phyloP scores from a whole-genome alignment of 2,113 vertebrate species.

The Engraulis encrasicolus region DNA sequence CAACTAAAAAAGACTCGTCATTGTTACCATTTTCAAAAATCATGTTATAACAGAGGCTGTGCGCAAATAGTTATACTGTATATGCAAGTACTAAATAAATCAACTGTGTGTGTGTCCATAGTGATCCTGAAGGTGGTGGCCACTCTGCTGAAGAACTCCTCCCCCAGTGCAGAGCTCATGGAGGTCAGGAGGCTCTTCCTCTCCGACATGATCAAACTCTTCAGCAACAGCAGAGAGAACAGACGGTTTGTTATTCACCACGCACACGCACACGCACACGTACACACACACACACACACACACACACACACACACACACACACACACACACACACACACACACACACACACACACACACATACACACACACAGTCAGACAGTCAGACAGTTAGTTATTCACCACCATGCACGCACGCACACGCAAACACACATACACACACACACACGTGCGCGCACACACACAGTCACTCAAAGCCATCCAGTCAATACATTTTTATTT shows the following conservation, averaged over 20 bases:
- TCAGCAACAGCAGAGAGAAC: slow-evolving; percentile 98
- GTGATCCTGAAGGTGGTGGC: slow-evolving; percentile 99
- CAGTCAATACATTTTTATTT: too few relatives aligned
- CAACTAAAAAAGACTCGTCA: too few relatives aligned
- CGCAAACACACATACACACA: background rate
- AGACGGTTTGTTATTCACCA: slow-evolving; percentile 80
- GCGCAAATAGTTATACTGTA: too few relatives aligned
- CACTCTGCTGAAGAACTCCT: slow-evolving; percentile 95
- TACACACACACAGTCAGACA: slow-evolving; percentile 18
- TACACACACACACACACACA: slow-evolving; percentile 10
- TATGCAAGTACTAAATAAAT: too few relatives aligned
- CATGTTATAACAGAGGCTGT: too few relatives aligned
- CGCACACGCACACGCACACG: background rate
- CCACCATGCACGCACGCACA: too few relatives aligned
- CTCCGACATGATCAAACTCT: slow-evolving; percentile 99
- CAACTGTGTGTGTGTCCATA: slow-evolving; percentile 62
- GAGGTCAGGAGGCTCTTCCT: slow-evolving; percentile 96
- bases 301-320: slow-evolving; percentile 7
- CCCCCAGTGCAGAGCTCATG: slow-evolving; percentile 95
- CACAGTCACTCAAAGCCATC: background rate
- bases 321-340: slow-evolving; percentile 10
- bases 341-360: slow-evolving; percentile 15
- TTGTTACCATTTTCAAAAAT: too few relatives aligned
- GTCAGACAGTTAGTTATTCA: background rate
- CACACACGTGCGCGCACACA: background rate